Conservation (phyloP, 2,113 vertebrate genomes). For the Tonatia bakeri region DNA sequence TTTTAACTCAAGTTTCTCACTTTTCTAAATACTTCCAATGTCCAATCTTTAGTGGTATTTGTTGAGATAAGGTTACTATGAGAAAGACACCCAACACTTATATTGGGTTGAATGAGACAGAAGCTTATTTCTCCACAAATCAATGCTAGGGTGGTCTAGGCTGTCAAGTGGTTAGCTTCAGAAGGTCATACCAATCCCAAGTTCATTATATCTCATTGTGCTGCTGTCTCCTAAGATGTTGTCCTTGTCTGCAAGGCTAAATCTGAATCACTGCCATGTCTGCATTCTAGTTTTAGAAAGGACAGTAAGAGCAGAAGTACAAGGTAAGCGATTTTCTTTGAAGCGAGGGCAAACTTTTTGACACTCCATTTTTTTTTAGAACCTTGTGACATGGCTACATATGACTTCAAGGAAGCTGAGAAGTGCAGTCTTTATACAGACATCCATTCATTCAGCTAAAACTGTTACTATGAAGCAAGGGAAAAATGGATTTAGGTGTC, state of each 20-base stretch:
- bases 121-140: not conserved
- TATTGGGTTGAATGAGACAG: not conserved
- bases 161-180: not conserved
- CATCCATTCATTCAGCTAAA: not conserved
- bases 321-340: not conserved
- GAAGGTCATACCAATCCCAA: not conserved
- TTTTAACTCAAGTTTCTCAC: not conserved
- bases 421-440: not conserved
- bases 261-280: not conserved
- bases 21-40: not conserved
- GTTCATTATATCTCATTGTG: not conserved
- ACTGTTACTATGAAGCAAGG: not conserved
- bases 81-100: not conserved
- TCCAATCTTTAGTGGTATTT: not conserved
- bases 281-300: conserved; percentile 10
- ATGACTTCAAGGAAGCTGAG: not conserved
- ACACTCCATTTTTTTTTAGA: not conserved
- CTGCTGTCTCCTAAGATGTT: not conserved
- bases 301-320: not conserved
- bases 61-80: not conserved
- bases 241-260: not conserved
- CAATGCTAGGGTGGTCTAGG: not conserved
- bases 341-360: not conserved
- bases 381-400: not conserved
- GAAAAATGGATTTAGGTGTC: not conserved